Evolutionary conservation across 2,888 invertebrate genomes (phyloP), one percentile per base, ranked within the genome.

Genomic region (Clistopyga incitator): DNA sequence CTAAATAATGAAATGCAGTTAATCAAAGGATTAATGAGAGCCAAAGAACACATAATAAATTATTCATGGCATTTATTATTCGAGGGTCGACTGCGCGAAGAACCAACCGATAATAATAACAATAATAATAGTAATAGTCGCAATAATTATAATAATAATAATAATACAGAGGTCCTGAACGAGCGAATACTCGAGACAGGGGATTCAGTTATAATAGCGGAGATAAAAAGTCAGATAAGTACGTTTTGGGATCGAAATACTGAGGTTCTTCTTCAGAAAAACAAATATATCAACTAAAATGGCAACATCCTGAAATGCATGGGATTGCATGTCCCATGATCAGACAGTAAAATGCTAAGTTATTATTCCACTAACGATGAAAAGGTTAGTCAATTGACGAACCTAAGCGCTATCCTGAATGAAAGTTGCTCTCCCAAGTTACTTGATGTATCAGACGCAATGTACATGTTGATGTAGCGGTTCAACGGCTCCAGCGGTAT

Each of bases 21-120:
- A 90, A 89, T 91, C 90, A 89, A 89, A 88, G 91, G 89, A 90
- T 91, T 91, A 91, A 91, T 91, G 89, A 90, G 89, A 87, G 88
- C 86, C 87, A 87, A 90, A 89, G 89, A 87, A 90, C 56, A 88
- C 87, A 88, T 89, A 89, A 91, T 91, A 90, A 91, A 91, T 90
- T 90, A 91, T 91, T 91, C 90, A 90, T 91, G 88, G 87, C 86
- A 88, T 90, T 91, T 90, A 89, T 90, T 89, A 90, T 88, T 88
- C 87, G 88, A 83, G 88, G 86, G 84, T 70, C 78, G 78, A 75
- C 65, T 72, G 72, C 84, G 56, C 86, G 86, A 88, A 88, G 85
- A 87, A 81, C 45, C 76, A 75, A 84, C 25, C 79, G 54, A 84
- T 75, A 85, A 80, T 84, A 65, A 84, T 87, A 80, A 84, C 70